A percentile compares a stretch with the other conserved stretches of the same genome.
phyloP scores from a whole-genome alignment of 2,888 invertebrate genomes.

The Oxystoma pomonae region DNA sequence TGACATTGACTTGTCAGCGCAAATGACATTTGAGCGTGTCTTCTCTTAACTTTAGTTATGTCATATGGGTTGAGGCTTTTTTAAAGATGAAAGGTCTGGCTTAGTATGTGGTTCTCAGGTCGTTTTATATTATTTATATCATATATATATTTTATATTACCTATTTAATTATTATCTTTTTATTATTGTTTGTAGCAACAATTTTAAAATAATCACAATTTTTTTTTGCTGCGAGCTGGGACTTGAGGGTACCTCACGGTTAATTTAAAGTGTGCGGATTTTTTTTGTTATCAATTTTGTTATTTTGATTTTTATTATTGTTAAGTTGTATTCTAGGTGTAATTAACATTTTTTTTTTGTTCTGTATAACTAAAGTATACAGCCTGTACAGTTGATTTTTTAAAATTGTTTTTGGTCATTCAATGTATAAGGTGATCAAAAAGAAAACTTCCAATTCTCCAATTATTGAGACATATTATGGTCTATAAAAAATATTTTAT shows the following conservation, averaged over 20 bases:
- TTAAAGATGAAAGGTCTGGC: not conserved
- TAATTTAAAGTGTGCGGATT: conserved; percentile 22
- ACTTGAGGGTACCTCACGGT: not conserved
- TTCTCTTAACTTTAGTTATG: not conserved
- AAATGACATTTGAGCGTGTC: too few species aligned
- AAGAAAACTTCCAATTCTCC: not conserved
- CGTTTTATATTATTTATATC: conserved; percentile 6
- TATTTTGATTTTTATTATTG: conserved; percentile 40
- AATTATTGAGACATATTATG: not conserved
- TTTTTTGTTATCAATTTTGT: conserved; percentile 23
- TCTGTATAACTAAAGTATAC: conserved; percentile 46
- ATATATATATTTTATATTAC: conserved; percentile 40
- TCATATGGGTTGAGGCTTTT: not conserved
- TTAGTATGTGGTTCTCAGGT: not conserved
- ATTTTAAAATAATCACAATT: conserved; percentile 34
- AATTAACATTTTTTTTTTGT: conserved; percentile 32
- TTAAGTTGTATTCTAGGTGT: conserved; percentile 46
- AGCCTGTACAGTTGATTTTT: conserved; percentile 44
- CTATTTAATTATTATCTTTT: conserved; percentile 33
- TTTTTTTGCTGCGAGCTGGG: conserved; percentile 7
- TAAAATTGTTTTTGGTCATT: conserved; percentile 30
- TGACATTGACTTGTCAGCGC: too few species aligned
- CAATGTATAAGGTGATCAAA: not conserved
- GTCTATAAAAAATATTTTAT: too few species aligned
- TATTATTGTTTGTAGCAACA: conserved; percentile 42